Evolutionary conservation across 2,888 invertebrate species (phyloP).

Genomic region (Idaea aversata): DNA sequence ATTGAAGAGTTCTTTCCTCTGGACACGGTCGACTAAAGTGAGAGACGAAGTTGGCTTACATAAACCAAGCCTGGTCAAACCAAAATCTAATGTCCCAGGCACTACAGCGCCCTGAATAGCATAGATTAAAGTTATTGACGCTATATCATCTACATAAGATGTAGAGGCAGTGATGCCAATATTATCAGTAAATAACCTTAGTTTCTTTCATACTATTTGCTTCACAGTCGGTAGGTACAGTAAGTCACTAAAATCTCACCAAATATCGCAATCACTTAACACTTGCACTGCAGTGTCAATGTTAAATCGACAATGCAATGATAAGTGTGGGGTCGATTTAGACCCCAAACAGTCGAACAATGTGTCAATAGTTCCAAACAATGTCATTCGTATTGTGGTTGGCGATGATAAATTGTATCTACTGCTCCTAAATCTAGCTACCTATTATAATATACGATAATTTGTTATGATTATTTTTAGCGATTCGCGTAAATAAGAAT

Average conservation of each 20-base stretch:
- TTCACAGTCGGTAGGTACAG: too few species aligned
- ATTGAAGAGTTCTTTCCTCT: too few species aligned
- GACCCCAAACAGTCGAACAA: slow-evolving; percentile 59
- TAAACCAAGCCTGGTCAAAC: too few species aligned
- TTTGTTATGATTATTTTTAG: slow-evolving; percentile 64
- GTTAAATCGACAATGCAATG: slow-evolving; percentile 58
- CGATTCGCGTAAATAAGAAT: slow-evolving; percentile 17
- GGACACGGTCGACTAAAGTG: too few species aligned
- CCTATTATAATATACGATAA: slow-evolving; percentile 57
- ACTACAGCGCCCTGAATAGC: too few species aligned
- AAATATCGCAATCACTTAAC: not conserved
- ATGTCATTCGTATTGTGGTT: slow-evolving; percentile 72
- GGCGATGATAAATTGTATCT: slow-evolving; percentile 69
- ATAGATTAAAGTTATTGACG: too few species aligned
- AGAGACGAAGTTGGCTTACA: too few species aligned
- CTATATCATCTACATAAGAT: too few species aligned
- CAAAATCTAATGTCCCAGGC: too few species aligned
- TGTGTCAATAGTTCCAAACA: slow-evolving; percentile 79
- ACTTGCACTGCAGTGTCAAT: slow-evolving; percentile 22
- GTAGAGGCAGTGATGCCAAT: too few species aligned
- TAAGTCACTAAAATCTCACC: not conserved
- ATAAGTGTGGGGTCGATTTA: slow-evolving; percentile 65
- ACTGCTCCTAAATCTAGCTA: slow-evolving; percentile 43
- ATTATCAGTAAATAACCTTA: too few species aligned
- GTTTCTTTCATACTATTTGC: too few species aligned